Percentiles rank a stretch among this genome's conserved stretches.
Conservation (phyloP, 1,140 invertebrate genomes). For the Galleria mellonella region DNA sequence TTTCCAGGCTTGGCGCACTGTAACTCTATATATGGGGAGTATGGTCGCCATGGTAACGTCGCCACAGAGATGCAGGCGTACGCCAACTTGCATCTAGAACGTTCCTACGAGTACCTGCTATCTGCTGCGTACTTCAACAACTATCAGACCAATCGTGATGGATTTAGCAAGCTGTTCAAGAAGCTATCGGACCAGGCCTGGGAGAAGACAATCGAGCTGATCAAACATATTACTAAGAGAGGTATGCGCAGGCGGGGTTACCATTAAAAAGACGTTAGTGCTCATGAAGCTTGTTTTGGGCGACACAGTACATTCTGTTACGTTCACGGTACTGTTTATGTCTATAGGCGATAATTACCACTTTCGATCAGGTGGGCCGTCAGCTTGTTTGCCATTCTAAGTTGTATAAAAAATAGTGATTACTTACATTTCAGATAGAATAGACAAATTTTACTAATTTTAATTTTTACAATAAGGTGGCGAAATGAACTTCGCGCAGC, state of each 20-base stretch:
- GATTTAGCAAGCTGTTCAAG: slow-evolving; percentile 84
- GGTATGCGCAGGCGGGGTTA: no score
- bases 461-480: no score
- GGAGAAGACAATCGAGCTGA: slow-evolving; percentile 82
- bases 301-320: no score
- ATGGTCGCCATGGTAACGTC: slow-evolving; percentile 61
- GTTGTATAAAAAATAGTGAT: no score
- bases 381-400: no score
- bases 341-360: no score
- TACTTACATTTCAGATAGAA: no score
- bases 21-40: slow-evolving; percentile 81
- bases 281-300: no score
- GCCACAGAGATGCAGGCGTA: slow-evolving; percentile 76
- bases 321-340: no score
- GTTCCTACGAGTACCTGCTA: slow-evolving; percentile 83
- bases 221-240: slow-evolving; percentile 84
- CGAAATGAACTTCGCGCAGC: slow-evolving; percentile 64
- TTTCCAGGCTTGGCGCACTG: slow-evolving; percentile 54
- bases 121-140: slow-evolving; percentile 86
- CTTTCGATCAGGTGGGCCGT: no score
- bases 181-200: slow-evolving; percentile 84
- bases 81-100: slow-evolving; percentile 78
- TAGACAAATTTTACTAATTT: no score
- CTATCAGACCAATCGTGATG: slow-evolving; percentile 83
- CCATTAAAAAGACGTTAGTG: no score